phyloP scores from a whole-genome alignment of 2,888 invertebrate genomes.

The Acanthopleura granulata region DNA sequence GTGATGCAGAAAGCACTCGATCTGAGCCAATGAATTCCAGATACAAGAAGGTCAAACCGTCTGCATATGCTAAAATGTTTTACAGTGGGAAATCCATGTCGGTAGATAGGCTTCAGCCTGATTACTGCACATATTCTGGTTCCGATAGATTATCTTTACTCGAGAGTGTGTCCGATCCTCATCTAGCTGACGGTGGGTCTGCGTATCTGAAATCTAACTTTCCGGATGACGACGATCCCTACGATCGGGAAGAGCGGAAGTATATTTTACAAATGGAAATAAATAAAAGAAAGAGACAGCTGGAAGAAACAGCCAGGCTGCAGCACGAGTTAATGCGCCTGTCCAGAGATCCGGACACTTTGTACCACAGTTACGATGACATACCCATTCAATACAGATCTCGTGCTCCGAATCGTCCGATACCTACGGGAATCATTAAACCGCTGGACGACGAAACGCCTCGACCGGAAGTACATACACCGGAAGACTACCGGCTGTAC shows the following conservation, averaged over 20 bases:
- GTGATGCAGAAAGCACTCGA: slow-evolving; percentile 61
- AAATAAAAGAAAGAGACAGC: slow-evolving; percentile 74
- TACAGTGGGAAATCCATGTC: slow-evolving; percentile 43
- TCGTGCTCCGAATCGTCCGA: slow-evolving; percentile 32
- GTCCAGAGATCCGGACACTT: slow-evolving; percentile 50
- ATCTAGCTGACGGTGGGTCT: slow-evolving; percentile 30
- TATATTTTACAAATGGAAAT: slow-evolving; percentile 76
- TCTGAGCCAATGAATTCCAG: slow-evolving; percentile 51
- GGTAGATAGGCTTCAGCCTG: slow-evolving; percentile 34
- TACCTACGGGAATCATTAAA: slow-evolving; percentile 63
- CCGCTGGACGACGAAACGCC: slow-evolving; percentile 62
- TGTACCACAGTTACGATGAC: slow-evolving; percentile 60
- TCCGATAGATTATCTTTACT: slow-evolving; percentile 28
- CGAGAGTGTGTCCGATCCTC: slow-evolving; percentile 40
- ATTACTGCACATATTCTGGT: slow-evolving; percentile 23
- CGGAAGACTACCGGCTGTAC: slow-evolving; percentile 35
- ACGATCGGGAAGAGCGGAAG: slow-evolving; percentile 75
- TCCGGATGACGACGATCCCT: slow-evolving; percentile 71
- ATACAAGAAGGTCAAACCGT: slow-evolving; percentile 46
- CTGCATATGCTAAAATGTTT: slow-evolving; percentile 54
- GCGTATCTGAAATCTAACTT: slow-evolving; percentile 35
- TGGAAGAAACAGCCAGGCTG: slow-evolving; percentile 74
- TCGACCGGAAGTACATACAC: slow-evolving; percentile 30
- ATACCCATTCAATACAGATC: slow-evolving; percentile 44
- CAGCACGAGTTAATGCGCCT: slow-evolving; percentile 72